Percentiles rank a stretch among this genome's conserved stretches.
phyloP scores from a whole-genome alignment of 2,888 invertebrate species.

The Phyllotreta cruciferae region DNA sequence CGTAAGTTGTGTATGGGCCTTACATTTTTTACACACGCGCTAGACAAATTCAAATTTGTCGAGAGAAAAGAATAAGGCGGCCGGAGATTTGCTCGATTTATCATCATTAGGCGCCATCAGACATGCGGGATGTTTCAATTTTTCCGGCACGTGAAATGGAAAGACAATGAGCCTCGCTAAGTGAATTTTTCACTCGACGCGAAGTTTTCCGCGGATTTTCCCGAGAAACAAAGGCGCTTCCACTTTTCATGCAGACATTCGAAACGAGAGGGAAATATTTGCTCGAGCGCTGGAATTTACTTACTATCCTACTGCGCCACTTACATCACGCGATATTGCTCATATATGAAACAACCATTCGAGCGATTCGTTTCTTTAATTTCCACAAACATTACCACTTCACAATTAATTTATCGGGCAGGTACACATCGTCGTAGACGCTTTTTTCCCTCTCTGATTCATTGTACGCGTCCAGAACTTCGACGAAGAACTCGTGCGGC shows the following conservation, averaged over 20 bases:
- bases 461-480: slow-evolving; percentile 3
- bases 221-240: slow-evolving; percentile 45
- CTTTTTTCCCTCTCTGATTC: neutral
- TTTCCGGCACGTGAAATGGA: slow-evolving; percentile 41
- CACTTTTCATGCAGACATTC: too few relatives aligned
- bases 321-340: too few relatives aligned
- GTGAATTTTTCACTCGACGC: slow-evolving; percentile 53
- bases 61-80: too few relatives aligned
- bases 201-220: slow-evolving; percentile 52
- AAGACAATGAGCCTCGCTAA: slow-evolving; percentile 49
- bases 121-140: slow-evolving; percentile 47
- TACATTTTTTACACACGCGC: too few relatives aligned
- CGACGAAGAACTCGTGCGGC: neutral
- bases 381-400: slow-evolving; percentile 9
- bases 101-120: slow-evolving; percentile 35
- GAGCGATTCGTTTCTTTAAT: neutral
- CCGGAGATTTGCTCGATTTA: too few relatives aligned
- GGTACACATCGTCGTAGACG: slow-evolving; percentile 5
- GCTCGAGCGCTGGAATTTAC: too few relatives aligned
- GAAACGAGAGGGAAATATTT: too few relatives aligned
- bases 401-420: slow-evolving; percentile 10
- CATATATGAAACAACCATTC: too few relatives aligned
- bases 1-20: too few relatives aligned
- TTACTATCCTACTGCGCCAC: too few relatives aligned
- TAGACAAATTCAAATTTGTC: too few relatives aligned